Evolutionary conservation across 2,113 vertebrate genomes (phyloP).

Genomic region (Gasterosteus aculeatus): DNA sequence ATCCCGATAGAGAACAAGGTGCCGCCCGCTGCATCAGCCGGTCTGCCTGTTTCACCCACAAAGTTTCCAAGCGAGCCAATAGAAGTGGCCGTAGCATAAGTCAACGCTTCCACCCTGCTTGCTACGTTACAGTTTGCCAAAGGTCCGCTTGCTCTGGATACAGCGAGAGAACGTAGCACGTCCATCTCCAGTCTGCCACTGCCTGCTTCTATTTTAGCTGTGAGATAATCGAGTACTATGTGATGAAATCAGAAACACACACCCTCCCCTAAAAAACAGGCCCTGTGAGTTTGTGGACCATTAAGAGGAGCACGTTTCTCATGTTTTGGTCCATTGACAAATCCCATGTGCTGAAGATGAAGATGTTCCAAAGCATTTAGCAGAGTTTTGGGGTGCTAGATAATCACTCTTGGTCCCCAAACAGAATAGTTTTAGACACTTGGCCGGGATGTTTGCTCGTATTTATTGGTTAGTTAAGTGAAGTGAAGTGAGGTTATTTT

Average conservation of each 20-base stretch:
- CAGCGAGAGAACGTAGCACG: constrained; percentile 4
- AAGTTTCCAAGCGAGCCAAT: constrained; percentile 5
- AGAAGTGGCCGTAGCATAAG: not conserved
- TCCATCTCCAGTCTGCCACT: not conserved
- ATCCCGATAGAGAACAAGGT: constrained; percentile 21
- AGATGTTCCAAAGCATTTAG: not conserved
- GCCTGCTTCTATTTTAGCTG: constrained; percentile 20
- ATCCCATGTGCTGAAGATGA: not conserved
- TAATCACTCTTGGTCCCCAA: not conserved
- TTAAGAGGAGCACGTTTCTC: not conserved
- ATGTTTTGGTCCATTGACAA: constrained; percentile 15
- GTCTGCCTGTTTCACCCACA: constrained; percentile 27
- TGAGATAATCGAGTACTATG: not conserved
- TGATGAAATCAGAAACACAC: not conserved
- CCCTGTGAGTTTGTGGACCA: constrained; percentile 1
- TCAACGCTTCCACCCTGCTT: constrained; percentile 39
- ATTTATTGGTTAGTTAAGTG: not conserved
- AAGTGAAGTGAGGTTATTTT: constrained; percentile 5
- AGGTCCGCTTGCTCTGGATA: constrained; percentile 31
- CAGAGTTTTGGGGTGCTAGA: not conserved
- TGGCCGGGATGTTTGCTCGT: not conserved
- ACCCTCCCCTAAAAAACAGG: not conserved
- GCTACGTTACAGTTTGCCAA: constrained; percentile 37
- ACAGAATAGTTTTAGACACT: not conserved
- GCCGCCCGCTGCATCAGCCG: constrained; percentile 38